A percentile compares a stretch with the other conserved stretches of the same genome.
phyloP scores from a whole-genome alignment of 1,140 invertebrate genomes.

The Metaphire vulgaris region DNA sequence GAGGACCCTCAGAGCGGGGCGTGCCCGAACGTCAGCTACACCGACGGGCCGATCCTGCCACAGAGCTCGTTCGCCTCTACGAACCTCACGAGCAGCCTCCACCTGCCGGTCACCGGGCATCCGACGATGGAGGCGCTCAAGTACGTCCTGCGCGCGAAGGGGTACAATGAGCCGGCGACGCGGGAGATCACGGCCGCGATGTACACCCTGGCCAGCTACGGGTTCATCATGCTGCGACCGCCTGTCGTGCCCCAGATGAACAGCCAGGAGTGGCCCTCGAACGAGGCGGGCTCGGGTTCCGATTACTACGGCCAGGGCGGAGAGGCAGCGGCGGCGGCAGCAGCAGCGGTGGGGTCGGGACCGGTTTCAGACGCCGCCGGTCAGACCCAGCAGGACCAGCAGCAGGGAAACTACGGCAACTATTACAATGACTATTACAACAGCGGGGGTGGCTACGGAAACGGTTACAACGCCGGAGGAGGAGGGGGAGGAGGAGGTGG shows the following conservation, averaged over 20 bases:
- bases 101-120: not conserved
- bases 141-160: conserved; percentile 70
- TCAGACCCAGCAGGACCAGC: not conserved
- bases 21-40: conserved; percentile 91
- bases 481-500: too few species aligned
- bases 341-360: conserved; percentile 29
- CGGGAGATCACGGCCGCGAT: conserved; percentile 85
- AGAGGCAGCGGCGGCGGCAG: conserved; percentile 35
- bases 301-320: not conserved
- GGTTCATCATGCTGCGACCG: conserved; percentile 60
- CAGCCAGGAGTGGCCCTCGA: conserved; percentile 50
- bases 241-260: not conserved
- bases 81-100: not conserved
- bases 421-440: not conserved
- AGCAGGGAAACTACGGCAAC: not conserved
- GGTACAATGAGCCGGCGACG: conserved; percentile 79
- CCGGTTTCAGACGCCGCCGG: conserved; percentile 50
- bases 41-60: conserved; percentile 56
- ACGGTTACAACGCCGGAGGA: conserved; percentile 1
- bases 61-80: not conserved
- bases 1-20: conserved; percentile 95
- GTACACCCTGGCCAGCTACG: conserved; percentile 84
- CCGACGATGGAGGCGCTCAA: conserved; percentile 58
- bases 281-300: not conserved
- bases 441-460: not conserved